Percentiles rank a stretch among this genome's conserved stretches.
phyloP scores from a whole-genome alignment of 53 echinoderm and acorn worm genomes.

The Echinarachnius parma region DNA sequence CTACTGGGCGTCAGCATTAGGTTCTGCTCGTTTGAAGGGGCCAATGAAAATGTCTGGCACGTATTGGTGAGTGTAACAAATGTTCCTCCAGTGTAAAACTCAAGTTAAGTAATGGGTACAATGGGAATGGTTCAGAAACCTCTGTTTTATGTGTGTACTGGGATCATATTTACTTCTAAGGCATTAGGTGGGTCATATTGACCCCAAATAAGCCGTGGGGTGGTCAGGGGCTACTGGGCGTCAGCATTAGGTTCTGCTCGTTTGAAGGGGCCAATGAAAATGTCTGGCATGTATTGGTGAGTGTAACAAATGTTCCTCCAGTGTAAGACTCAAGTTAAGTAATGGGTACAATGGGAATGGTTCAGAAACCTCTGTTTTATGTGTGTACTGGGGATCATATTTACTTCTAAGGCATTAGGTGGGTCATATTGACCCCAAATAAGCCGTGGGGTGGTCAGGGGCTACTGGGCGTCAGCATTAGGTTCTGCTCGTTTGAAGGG shows the following conservation, averaged over 20 bases:
- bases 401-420: too few species aligned
- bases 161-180: too few species aligned
- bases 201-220: slow-evolving; percentile 97
- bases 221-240: slow-evolving; percentile 94
- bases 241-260: slow-evolving; percentile 98
- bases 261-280: slow-evolving; percentile 99
- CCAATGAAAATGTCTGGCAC: slow-evolving; percentile 99
- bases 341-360: too few species aligned
- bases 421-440: slow-evolving; percentile 89
- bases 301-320: too few species aligned
- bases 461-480: slow-evolving; percentile 93
- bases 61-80: slow-evolving; percentile 98
- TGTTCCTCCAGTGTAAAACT: too few species aligned
- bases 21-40: slow-evolving; percentile 99
- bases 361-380: too few species aligned
- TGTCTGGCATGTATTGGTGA: slow-evolving; percentile 99
- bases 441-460: slow-evolving; percentile 98
- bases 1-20: slow-evolving; percentile 97
- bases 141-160: too few species aligned
- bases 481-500: slow-evolving; percentile 99
- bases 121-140: too few species aligned
- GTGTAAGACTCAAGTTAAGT: too few species aligned
- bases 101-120: too few species aligned
- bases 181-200: slow-evolving; percentile 78
- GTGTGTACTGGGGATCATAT: too few species aligned